Percentiles rank a stretch among this genome's conserved stretches.
Conservation (phyloP, 2,797 vertebrate genomes). For the Chaetodon trifasciatus region DNA sequence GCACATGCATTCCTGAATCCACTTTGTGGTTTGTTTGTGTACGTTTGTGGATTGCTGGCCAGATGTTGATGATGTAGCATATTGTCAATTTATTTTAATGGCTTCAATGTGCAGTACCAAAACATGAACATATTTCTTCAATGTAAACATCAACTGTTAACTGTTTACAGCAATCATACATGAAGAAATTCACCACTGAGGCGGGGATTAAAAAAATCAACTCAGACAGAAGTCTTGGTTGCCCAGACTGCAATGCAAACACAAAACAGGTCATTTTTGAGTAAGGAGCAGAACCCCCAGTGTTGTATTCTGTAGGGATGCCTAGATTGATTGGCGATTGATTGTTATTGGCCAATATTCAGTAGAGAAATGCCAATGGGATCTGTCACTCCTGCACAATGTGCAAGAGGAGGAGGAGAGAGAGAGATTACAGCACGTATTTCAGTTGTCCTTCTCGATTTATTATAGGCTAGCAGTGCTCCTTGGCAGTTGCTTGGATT, state of each 20-base stretch:
- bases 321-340: too few relatives aligned
- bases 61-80: neutral
- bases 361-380: too few relatives aligned
- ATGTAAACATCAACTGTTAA: neutral
- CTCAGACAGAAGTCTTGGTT: too few relatives aligned
- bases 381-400: too few relatives aligned
- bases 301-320: neutral
- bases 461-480: too few relatives aligned
- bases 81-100: neutral
- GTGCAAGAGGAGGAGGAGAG: too few relatives aligned
- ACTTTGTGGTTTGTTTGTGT: neutral
- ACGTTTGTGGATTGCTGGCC: neutral
- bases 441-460: too few relatives aligned
- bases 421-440: too few relatives aligned
- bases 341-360: too few relatives aligned
- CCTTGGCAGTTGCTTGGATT: too few relatives aligned
- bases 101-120: neutral
- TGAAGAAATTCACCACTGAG: neutral
- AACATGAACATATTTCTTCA: neutral
- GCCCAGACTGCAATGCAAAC: neutral
- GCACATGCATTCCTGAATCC: neutral
- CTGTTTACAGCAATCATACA: neutral
- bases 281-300: neutral
- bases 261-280: conserved; percentile 4
- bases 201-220: neutral